A percentile compares a stretch with the other conserved stretches of the same genome.
phyloP scores from a whole-genome alignment of 1,140 invertebrate genomes.

The Brachionus manjavacas region DNA sequence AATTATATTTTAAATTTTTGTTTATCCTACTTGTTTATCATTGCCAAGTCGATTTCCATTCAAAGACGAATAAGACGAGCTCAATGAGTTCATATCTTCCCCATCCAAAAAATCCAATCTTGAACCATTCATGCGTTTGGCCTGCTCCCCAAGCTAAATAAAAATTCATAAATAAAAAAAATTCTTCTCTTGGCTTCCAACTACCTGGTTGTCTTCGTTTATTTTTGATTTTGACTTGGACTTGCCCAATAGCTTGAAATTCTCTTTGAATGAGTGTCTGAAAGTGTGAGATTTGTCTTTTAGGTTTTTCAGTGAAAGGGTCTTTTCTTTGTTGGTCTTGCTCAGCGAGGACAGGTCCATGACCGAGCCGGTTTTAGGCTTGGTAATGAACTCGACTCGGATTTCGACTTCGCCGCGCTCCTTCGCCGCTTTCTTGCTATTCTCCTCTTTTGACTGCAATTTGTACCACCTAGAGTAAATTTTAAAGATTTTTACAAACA shows the following conservation, averaged over 20 bases:
- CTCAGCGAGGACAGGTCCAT: conserved; percentile 20
- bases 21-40: background rate
- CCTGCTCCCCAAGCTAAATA: conserved; percentile 5
- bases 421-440: conserved; percentile 24
- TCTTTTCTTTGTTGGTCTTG: conserved; percentile 31
- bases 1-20: background rate
- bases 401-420: conserved; percentile 37
- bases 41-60: conserved; percentile 1
- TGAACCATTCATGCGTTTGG: conserved; percentile 31
- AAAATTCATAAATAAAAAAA: background rate
- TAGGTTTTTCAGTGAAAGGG: conserved; percentile 17
- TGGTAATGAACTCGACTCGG: background rate
- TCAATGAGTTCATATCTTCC: conserved; percentile 19
- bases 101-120: conserved; percentile 40
- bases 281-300: conserved; percentile 18
- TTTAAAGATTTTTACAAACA: conserved; percentile 20
- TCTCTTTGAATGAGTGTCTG: conserved; percentile 29
- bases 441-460: conserved; percentile 20
- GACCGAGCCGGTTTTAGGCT: conserved; percentile 19
- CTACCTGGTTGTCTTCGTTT: conserved; percentile 24
- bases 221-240: conserved; percentile 17
- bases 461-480: conserved; percentile 24
- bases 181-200: background rate
- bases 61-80: conserved; percentile 31
- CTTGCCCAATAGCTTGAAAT: conserved; percentile 8